Conservation (phyloP, 2,888 invertebrate genomes). For the Hyalella azteca region DNA sequence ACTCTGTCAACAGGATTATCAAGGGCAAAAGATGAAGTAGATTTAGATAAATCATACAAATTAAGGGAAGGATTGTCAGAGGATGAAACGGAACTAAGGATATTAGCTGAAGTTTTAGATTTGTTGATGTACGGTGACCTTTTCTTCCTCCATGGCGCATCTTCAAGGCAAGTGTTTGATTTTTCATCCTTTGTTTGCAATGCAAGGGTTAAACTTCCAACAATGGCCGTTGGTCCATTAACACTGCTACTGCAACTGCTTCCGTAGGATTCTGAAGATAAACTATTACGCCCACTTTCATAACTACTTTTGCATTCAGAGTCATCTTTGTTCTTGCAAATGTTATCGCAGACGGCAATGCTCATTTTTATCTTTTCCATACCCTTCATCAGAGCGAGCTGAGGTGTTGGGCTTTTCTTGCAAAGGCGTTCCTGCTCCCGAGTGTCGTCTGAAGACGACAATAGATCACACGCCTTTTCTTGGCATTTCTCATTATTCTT, state of each 20-base stretch:
- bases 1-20: slow-evolving; percentile 19
- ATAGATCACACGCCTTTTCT: not conserved
- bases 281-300: not conserved
- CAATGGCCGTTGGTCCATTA: not conserved
- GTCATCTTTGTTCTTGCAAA: slow-evolving; percentile 26
- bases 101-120: slow-evolving; percentile 38
- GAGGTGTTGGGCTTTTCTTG: slow-evolving; percentile 19
- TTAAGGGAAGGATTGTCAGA: slow-evolving; percentile 9
- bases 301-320: slow-evolving; percentile 1
- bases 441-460: not conserved
- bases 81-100: slow-evolving; percentile 22
- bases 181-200: not conserved
- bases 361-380: slow-evolving; percentile 35
- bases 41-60: slow-evolving; percentile 24
- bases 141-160: slow-evolving; percentile 33
- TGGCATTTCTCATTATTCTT: not conserved
- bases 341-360: slow-evolving; percentile 29
- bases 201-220: not conserved
- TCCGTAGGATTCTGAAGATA: slow-evolving; percentile 7
- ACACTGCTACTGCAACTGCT: slow-evolving; percentile 20
- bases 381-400: slow-evolving; percentile 3
- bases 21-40: slow-evolving; percentile 25
- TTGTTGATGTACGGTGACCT: slow-evolving; percentile 20
- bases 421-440: not conserved
- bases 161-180: not conserved